Percentiles rank a stretch among this genome's conserved stretches.
Evolutionary conservation across 2,888 invertebrate species (phyloP).

Genomic region (Ryuthela nishihirai): DNA sequence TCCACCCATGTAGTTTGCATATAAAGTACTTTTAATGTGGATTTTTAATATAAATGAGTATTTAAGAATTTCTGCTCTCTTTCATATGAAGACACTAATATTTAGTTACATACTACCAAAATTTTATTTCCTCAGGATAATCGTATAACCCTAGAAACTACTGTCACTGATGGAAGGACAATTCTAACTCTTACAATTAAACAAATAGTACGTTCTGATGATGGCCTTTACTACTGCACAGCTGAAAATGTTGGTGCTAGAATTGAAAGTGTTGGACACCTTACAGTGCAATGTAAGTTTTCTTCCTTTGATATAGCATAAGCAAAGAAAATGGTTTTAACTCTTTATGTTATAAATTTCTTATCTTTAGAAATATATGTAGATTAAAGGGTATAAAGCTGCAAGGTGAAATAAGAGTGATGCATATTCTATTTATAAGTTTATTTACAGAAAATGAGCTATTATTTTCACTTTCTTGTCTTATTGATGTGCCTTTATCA

Average conservation of each 20-base stretch:
- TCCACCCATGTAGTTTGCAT: too few relatives aligned
- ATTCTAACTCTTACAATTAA: constrained; percentile 61
- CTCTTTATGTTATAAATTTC: background rate
- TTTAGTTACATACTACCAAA: too few relatives aligned
- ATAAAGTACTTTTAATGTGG: too few relatives aligned
- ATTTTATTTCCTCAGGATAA: too few relatives aligned
- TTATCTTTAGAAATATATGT: background rate
- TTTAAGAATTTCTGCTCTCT: too few relatives aligned
- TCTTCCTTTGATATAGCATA: background rate
- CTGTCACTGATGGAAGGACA: constrained; percentile 26
- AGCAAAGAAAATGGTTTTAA: background rate
- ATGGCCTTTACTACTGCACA: constrained; percentile 83
- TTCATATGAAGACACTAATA: too few relatives aligned
- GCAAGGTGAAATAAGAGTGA: background rate
- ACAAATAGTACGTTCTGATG: constrained; percentile 67
- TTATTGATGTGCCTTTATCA: too few relatives aligned
- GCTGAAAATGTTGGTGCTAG: constrained; percentile 61
- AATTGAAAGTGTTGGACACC: constrained; percentile 39
- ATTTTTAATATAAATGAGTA: too few relatives aligned
- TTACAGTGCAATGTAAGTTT: constrained; percentile 49
- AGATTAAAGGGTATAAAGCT: background rate
- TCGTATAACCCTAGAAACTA: constrained; percentile 29
- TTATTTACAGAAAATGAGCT: background rate
- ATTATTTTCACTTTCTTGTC: background rate
- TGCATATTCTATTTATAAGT: background rate